These are phyloP conservation scores for Holcopasites calliopsidis DNA, from an alignment of 1,140 invertebrate species.

Conservation along the genomic window DNA sequence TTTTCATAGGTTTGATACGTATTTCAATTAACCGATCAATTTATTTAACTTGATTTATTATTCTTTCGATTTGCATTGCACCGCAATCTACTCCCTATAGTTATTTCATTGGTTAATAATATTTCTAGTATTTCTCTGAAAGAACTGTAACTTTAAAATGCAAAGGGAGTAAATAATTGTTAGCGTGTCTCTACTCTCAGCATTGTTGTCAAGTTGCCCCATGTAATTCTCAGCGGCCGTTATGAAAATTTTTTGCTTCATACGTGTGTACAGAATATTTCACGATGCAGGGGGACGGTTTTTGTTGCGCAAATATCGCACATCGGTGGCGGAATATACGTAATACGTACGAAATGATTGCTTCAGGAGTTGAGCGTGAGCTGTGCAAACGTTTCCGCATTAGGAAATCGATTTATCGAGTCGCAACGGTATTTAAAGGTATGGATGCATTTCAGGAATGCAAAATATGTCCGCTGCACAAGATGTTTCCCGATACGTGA, in stretches of 20 bases:
- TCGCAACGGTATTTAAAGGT: neutral
- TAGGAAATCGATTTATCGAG: conserved; percentile 1
- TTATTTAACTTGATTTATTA: neutral
- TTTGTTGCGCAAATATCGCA: conserved; percentile 9
- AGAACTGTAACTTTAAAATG: neutral
- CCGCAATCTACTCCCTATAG: neutral
- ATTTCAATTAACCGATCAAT: neutral
- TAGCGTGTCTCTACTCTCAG: too few species aligned
- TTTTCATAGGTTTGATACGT: neutral
- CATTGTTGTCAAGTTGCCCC: too few species aligned
- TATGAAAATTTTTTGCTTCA: neutral
- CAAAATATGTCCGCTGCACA: neutral
- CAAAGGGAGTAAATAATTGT: neutral
- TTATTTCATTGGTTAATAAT: neutral
- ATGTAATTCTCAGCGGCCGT: neutral
- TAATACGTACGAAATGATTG: neutral
- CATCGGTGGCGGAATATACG: neutral
- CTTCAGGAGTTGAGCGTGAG: neutral
- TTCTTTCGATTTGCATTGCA: neutral
- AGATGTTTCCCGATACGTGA: neutral
- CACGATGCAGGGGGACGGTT: neutral
- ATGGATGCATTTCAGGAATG: neutral
- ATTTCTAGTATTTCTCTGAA: neutral
- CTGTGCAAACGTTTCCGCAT: conserved; percentile 21
- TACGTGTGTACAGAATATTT: neutral